Percentiles rank a stretch among this genome's conserved stretches.
These are phyloP conservation scores for Falco punctatus DNA, from an alignment of 2,113 vertebrate species.

Conservation along the genomic window DNA sequence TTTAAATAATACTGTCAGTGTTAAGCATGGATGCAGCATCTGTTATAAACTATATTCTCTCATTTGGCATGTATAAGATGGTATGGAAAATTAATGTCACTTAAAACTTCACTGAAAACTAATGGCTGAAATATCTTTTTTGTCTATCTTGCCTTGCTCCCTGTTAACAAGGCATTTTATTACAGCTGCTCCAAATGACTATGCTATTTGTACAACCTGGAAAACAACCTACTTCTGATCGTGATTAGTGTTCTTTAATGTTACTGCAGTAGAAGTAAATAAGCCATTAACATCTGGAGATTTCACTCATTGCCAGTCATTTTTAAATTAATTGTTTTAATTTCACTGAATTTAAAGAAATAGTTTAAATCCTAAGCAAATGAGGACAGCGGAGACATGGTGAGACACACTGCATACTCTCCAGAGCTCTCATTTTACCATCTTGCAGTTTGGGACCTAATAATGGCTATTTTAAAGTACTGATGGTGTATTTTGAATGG, in stretches of 20 bases:
- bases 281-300: conserved; percentile 7
- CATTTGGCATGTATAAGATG: background rate
- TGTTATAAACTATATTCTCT: background rate
- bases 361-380: background rate
- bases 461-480: background rate
- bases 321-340: background rate
- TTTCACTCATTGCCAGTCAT: background rate
- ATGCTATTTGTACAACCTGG: background rate
- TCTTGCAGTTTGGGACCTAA: background rate
- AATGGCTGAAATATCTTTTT: background rate
- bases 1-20: background rate
- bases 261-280: background rate
- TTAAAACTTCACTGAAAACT: background rate
- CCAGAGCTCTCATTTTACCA: background rate
- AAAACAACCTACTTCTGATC: background rate
- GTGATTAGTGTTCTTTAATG: background rate
- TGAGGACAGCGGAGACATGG: background rate
- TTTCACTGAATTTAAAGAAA: background rate
- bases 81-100: background rate
- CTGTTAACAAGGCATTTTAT: background rate
- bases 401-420: background rate
- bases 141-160: background rate
- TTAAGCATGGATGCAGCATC: background rate
- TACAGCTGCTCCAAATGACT: background rate
- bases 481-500: background rate